Evolutionary conservation across 2,888 invertebrate genomes (phyloP).

Genomic region (Hylaea fasciaria): DNA sequence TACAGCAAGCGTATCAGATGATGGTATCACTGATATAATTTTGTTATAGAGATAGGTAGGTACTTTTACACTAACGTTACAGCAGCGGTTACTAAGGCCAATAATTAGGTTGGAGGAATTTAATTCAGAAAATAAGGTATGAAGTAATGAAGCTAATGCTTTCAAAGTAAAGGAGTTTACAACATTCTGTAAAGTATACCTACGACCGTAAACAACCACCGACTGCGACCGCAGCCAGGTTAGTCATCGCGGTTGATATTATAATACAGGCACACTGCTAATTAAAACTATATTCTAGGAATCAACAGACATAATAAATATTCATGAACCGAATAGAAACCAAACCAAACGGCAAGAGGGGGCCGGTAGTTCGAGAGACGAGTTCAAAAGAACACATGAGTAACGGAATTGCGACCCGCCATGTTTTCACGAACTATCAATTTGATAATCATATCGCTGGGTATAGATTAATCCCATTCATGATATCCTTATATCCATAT

Average conservation of each 20-base stretch:
- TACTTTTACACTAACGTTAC: too few species aligned
- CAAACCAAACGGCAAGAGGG: slow-evolving; percentile 27
- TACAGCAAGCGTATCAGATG: too few species aligned
- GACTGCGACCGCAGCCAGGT: slow-evolving; percentile 46
- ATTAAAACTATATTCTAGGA: slow-evolving; percentile 30
- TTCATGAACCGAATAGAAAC: slow-evolving; percentile 37
- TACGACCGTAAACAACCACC: slow-evolving; percentile 46
- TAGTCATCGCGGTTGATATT: slow-evolving; percentile 44
- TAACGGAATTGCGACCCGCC: slow-evolving; percentile 70
- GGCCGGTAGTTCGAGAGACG: slow-evolving; percentile 54
- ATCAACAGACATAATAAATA: slow-evolving; percentile 40
- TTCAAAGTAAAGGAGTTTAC: slow-evolving; percentile 5
- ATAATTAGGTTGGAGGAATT: too few species aligned
- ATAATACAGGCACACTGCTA: slow-evolving; percentile 44
- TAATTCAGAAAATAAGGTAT: too few species aligned
- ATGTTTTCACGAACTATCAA: slow-evolving; percentile 56
- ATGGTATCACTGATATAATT: too few species aligned
- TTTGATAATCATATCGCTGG: slow-evolving; percentile 10
- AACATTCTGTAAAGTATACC: slow-evolving; percentile 39
- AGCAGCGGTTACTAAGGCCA: too few species aligned
- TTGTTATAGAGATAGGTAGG: too few species aligned
- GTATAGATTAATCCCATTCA: slow-evolving; percentile 7
- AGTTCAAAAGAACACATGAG: slow-evolving; percentile 70
- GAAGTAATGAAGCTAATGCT: too few species aligned
- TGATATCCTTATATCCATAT: slow-evolving; percentile 2